A percentile compares a stretch with the other conserved stretches of the same genome.
phyloP scores from a whole-genome alignment of 2,113 vertebrate genomes.

The Eubucco bourcierii region DNA sequence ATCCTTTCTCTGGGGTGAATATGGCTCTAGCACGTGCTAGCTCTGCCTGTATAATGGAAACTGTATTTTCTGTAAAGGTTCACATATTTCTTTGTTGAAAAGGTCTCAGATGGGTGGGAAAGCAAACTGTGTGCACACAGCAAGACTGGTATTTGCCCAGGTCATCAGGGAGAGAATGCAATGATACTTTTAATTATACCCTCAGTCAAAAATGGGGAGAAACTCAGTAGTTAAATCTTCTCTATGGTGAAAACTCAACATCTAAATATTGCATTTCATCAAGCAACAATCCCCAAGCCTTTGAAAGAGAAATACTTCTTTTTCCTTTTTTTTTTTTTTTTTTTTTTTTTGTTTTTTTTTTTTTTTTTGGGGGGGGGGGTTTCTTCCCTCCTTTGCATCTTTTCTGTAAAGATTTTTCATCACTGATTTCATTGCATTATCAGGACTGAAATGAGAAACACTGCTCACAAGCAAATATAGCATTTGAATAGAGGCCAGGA shows the following conservation, averaged over 20 bases:
- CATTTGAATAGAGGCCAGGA: constrained; percentile 61
- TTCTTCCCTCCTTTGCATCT: not conserved
- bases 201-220: not conserved
- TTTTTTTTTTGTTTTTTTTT: too few species aligned
- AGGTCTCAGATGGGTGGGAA: not conserved
- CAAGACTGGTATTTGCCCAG: not conserved
- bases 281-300: not conserved
- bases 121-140: not conserved
- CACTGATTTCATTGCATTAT: constrained; percentile 60
- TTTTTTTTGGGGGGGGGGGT: too few species aligned
- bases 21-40: not conserved
- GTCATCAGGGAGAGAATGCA: not conserved
- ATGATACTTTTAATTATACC: not conserved
- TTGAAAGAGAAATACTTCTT: not conserved
- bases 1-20: not conserved
- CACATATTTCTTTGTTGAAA: not conserved
- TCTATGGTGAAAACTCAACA: not conserved
- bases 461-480: constrained; percentile 59
- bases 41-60: not conserved
- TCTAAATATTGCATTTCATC: not conserved
- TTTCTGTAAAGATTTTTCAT: constrained; percentile 47
- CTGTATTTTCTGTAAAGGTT: not conserved
- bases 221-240: not conserved
- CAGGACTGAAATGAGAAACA: constrained; percentile 65
- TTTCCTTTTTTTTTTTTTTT: too few species aligned